Base-by-base conservation (phyloP, 2,888 invertebrate genomes). In the Chrysina gloriosa region DNA sequence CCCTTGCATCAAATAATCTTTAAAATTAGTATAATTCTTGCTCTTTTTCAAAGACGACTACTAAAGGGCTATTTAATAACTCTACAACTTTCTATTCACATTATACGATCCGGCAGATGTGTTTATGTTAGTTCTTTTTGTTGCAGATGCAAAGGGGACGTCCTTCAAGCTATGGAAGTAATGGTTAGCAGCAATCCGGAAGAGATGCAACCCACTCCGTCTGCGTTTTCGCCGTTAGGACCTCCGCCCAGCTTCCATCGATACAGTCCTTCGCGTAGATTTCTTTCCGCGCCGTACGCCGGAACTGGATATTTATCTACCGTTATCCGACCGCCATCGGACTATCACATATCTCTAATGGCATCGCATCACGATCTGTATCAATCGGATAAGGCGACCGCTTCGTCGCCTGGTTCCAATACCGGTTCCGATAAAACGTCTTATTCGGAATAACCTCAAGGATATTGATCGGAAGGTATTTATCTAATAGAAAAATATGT, bases 151-250 rank as follows among this genome's bases (percentile, higher is more conserved):
- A 87, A 86, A 72, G 95, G 95, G 0, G 96, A 97, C 80, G 93
- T 96, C 0, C 90, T 97, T 0, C 92, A 95, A 74, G 96, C 97
- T 0, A 97, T 97, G 89, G 97, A 97, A 79, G 89, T 93, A 79
- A 90, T 97, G 87, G 88, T 94, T 71, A 90, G 90, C 1, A 69
- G 69, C 34, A 78, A 77, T 65, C 79, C 78, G 56, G 84, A 69
- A 72, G 78, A 67, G 65, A 58, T 58, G 23, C 58, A 58, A 16
- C 80, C 69, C 65, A 78, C 77, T 69, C 84, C 74, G 66, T 93
- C 93, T 0, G 94, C 94, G 4, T 94, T 94, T 80, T 92, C 93
- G 0, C 94, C 94, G 0, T 80, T 94, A 71, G 89, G 87, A 2
- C 86, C 82, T 73, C 89, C 85, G 7, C 80, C 82, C 77, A 90